Evolutionary conservation across 1,140 invertebrate species (phyloP).

Genomic region (Steinernema khuongi): DNA sequence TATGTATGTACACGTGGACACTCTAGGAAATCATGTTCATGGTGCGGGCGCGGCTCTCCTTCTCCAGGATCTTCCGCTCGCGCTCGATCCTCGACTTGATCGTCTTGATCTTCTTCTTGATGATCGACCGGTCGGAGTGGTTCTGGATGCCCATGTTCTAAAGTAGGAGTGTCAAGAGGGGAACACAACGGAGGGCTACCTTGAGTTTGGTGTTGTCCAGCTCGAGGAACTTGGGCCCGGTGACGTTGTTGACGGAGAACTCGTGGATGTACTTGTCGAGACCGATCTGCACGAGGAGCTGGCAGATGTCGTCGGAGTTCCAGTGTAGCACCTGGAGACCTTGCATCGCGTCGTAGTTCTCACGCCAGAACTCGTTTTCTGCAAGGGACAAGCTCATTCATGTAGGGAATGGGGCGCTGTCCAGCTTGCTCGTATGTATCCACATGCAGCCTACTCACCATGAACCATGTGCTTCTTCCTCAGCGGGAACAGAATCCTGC

Average conservation of each 20-base stretch:
- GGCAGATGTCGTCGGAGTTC: conserved; percentile 55
- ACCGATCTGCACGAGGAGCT: conserved; percentile 55
- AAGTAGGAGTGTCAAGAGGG: conserved; percentile 17
- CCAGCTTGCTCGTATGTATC: neutral
- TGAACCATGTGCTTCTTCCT: conserved; percentile 44
- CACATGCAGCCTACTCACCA: conserved; percentile 26
- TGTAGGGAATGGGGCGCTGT: neutral
- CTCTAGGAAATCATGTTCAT: conserved; percentile 28
- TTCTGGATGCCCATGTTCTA: conserved; percentile 57
- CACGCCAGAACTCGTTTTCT: conserved; percentile 57
- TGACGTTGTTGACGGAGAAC: conserved; percentile 57
- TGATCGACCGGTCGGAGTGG: conserved; percentile 55
- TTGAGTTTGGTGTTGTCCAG: conserved; percentile 55
- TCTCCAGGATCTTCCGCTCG: conserved; percentile 53
- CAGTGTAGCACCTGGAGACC: conserved; percentile 50
- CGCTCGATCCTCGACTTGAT: conserved; percentile 54
- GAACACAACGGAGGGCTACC: conserved; percentile 32
- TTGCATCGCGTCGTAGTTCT: conserved; percentile 47
- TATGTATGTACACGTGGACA: neutral
- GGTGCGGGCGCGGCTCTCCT: conserved; percentile 46
- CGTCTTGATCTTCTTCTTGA: conserved; percentile 57
- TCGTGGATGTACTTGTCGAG: conserved; percentile 58
- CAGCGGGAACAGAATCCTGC: conserved; percentile 52
- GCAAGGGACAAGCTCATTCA: conserved; percentile 24
- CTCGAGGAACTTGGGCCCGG: conserved; percentile 55